Evolutionary conservation across 2,797 vertebrate genomes (phyloP).

Genomic region (Ispidina lecontei): DNA sequence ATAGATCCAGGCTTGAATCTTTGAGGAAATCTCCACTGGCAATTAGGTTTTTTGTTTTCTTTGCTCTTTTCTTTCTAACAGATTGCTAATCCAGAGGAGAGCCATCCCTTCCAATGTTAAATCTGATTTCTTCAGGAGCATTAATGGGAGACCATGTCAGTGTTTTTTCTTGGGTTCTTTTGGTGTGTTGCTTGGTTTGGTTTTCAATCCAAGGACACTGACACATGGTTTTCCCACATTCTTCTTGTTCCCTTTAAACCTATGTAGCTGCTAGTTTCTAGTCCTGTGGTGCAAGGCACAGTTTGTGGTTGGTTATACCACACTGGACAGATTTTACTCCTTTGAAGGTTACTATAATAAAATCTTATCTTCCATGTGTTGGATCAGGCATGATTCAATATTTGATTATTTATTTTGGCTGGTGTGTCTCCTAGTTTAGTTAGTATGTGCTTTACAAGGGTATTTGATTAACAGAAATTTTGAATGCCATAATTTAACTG

Average conservation of each 20-base stretch:
- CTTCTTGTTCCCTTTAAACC: not conserved
- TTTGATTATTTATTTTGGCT: conserved; percentile 18
- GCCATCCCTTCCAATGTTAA: not conserved
- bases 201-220: not conserved
- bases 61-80: not conserved
- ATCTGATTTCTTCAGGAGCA: not conserved
- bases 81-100: not conserved
- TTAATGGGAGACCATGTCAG: not conserved
- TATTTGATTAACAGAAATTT: not conserved
- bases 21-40: not conserved
- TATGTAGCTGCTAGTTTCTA: not conserved
- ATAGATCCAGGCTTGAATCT: not conserved
- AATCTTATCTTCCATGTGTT: not conserved
- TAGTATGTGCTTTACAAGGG: not conserved
- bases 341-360: not conserved
- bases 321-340: not conserved
- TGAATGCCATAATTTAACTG: not conserved
- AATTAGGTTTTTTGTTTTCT: not conserved
- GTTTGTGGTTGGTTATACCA: not conserved
- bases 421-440: not conserved
- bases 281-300: not conserved
- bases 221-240: not conserved
- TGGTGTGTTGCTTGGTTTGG: not conserved
- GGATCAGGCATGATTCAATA: not conserved
- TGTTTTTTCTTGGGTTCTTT: not conserved